Conservation (phyloP, 2,797 vertebrate genomes). For the Tarsius wallacei region DNA sequence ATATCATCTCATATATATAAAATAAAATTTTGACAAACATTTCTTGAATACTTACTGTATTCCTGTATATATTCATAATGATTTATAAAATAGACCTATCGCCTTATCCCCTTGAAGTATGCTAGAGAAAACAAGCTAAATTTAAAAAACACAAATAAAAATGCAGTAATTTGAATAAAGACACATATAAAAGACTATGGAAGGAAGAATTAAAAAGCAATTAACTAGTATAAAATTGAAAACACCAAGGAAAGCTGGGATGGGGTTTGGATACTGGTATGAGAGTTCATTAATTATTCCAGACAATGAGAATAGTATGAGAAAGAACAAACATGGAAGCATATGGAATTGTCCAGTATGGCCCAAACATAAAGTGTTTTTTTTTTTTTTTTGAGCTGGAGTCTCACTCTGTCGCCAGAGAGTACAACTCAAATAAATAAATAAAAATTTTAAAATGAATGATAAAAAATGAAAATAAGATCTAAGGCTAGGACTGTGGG, state of each 20-base stretch:
- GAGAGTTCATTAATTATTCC: not conserved
- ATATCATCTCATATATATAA: not conserved
- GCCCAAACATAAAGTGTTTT: not conserved
- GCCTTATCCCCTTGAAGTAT: not conserved
- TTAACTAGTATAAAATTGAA: not conserved
- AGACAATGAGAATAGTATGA: not conserved
- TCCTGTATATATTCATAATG: not conserved
- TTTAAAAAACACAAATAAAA: not conserved
- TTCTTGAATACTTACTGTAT: not conserved
- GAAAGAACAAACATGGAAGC: not conserved
- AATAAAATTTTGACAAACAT: not conserved
- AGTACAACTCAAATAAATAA: too few relatives aligned
- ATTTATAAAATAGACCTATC: not conserved
- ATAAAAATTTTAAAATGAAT: not conserved
- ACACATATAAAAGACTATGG: not conserved
- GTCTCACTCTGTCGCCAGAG: too few relatives aligned
- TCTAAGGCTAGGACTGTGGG: not conserved
- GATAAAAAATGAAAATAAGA: not conserved
- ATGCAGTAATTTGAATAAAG: not conserved
- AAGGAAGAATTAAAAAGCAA: not conserved
- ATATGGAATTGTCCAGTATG: not conserved
- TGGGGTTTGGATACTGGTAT: not conserved
- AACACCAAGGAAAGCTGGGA: not conserved
- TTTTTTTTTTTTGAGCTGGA: too few relatives aligned
- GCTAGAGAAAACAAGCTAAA: slow-evolving; percentile 35